These are phyloP conservation scores for Rhizomys pruinosus DNA, from an alignment of 2,113 vertebrate genomes.

Conservation along the genomic window DNA sequence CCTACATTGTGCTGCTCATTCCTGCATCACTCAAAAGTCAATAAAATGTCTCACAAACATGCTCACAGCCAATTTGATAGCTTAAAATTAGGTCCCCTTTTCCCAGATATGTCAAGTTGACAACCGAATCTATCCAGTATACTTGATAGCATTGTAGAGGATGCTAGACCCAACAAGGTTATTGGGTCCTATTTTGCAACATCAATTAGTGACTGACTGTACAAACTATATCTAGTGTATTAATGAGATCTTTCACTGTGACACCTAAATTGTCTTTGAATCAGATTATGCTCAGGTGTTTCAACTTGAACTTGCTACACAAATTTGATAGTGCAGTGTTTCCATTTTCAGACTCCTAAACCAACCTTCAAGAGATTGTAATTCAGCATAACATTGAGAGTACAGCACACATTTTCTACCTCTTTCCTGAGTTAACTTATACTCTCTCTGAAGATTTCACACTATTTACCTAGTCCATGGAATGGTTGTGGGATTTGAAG, in stretches of 20 bases:
- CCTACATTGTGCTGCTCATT: no score
- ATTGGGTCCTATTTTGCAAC: slow-evolving; percentile 14
- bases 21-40: no score
- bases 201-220: slow-evolving; percentile 53
- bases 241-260: slow-evolving; percentile 40
- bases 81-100: no score
- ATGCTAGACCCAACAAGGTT: slow-evolving; percentile 11
- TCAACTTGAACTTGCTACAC: slow-evolving; percentile 19
- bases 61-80: no score
- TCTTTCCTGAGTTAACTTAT: not conserved
- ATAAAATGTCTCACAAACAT: no score
- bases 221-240: not conserved
- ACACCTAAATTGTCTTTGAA: slow-evolving; percentile 44
- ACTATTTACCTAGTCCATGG: not conserved
- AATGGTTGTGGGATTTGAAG: not conserved
- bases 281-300: not conserved
- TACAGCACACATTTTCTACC: not conserved
- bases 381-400: slow-evolving; percentile 2
- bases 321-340: not conserved
- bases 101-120: no score
- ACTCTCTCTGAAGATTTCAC: not conserved
- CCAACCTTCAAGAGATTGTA: not conserved
- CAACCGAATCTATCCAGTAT: no score
- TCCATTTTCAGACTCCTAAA: not conserved
- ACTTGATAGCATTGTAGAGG: slow-evolving; percentile 34